A percentile compares a stretch with the other conserved stretches of the same genome.
phyloP scores from a whole-genome alignment of 2,113 vertebrate species.

The Benitochromis conjunctus region DNA sequence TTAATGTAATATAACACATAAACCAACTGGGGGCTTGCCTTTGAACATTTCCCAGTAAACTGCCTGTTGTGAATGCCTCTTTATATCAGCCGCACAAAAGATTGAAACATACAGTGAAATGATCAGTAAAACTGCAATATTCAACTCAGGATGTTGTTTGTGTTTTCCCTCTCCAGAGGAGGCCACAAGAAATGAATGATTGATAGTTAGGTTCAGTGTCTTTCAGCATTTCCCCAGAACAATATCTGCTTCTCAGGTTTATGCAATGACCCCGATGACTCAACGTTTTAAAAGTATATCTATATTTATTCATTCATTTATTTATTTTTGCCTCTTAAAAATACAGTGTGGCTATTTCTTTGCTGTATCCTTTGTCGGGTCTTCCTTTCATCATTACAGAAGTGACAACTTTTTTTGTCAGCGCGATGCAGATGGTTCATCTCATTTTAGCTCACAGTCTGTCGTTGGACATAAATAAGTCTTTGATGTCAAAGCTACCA shows the following conservation, averaged over 20 bases:
- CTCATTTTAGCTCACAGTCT: slow-evolving; percentile 47
- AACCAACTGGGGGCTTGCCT: slow-evolving; percentile 24
- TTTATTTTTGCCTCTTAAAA: slow-evolving; percentile 34
- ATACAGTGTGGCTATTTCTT: slow-evolving; percentile 10
- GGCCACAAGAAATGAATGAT: slow-evolving; percentile 15
- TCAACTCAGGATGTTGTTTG: slow-evolving; percentile 1
- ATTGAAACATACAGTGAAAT: neutral
- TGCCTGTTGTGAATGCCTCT: slow-evolving; percentile 28
- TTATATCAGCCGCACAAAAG: neutral
- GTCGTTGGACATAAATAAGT: slow-evolving; percentile 49
- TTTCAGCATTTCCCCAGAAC: neutral
- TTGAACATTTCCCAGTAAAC: slow-evolving; percentile 19
- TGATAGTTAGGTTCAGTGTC: slow-evolving; percentile 13
- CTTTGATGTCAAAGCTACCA: slow-evolving; percentile 29
- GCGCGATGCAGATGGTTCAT: slow-evolving; percentile 31
- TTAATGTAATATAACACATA: slow-evolving; percentile 69
- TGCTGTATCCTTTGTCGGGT: slow-evolving; percentile 25
- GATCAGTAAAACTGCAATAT: neutral
- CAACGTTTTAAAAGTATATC: slow-evolving; percentile 29
- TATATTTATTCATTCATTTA: slow-evolving; percentile 61
- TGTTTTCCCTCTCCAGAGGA: neutral
- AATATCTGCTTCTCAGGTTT: neutral
- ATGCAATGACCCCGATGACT: slow-evolving; percentile 13
- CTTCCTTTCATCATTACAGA: slow-evolving; percentile 54
- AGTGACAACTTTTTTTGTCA: slow-evolving; percentile 57